Evolutionary conservation across 2,113 vertebrate species (phyloP), one percentile per base, ranked within the genome.

Genomic region (Nettapus auritus): DNA sequence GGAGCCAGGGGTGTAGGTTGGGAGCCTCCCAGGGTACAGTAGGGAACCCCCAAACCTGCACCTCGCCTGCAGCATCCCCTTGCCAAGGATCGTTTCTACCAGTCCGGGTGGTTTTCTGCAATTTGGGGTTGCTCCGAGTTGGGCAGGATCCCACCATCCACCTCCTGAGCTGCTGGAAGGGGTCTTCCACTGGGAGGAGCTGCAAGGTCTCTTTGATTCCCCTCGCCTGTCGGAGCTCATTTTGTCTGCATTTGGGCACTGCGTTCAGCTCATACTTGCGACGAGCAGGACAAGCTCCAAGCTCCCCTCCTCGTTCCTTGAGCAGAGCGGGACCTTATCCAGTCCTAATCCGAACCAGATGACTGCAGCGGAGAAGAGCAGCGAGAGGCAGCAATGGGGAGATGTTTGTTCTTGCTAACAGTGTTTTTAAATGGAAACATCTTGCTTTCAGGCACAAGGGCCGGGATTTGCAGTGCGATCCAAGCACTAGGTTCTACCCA

Each of bases 341-440:
- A 88, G 79, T 75, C 17, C 66, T 97, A 95, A 97, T 94, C 71
- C 12, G 70, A 96, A 96, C 42, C 97, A 97, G 97, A 94, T 97
- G 97, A 28, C 4, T 17, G 57, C 59, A 33, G 42, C 1, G 4
- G 68, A 90, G 69, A 82, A 67, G 87, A 59, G 80, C 71, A 46
- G 16, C 46, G 36, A 44, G 69, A 77, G 74, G 16, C 74, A 5
- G 64, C 9, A 8, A 78, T 7, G 68, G 75, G 36, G 94, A 92
- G 94, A 70, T 17, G 71, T 90, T 89, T 82, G 46, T 52, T 89
- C 89, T 67, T n/a, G 26, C 79, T 75, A 40, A 82, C 86, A 34
- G 56, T 4, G 31, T 14, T 48, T 63, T 52, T 26, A 31, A 78
- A 82, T 13, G 70, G 86, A 82, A 96, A 74, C 81, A 34, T 89